Evolutionary conservation across 2,888 invertebrate genomes (phyloP).

Genomic region (Drosophila borealis): DNA sequence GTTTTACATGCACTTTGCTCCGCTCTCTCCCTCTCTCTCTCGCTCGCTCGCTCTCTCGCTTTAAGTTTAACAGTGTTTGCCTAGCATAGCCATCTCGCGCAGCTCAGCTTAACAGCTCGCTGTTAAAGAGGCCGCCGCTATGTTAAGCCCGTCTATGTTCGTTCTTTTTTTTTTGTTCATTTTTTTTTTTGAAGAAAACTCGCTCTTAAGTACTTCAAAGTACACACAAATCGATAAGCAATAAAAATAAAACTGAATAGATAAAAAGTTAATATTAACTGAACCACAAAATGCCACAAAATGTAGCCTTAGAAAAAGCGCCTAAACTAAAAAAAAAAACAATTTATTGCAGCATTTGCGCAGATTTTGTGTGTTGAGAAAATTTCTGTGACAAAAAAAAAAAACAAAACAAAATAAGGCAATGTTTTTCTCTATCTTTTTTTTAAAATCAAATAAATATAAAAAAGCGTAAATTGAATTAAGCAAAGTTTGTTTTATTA

Average conservation of each 20-base stretch:
- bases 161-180: background rate
- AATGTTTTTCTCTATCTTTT: slow-evolving; percentile 47
- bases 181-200: background rate
- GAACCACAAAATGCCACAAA: slow-evolving; percentile 31
- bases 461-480: slow-evolving; percentile 18
- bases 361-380: slow-evolving; percentile 43
- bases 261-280: background rate
- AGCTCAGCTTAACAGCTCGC: slow-evolving; percentile 12
- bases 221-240: slow-evolving; percentile 8
- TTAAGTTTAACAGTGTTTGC: slow-evolving; percentile 8
- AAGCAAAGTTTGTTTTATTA: slow-evolving; percentile 2
- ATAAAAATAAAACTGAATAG: slow-evolving; percentile 19
- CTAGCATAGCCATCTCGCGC: slow-evolving; percentile 8
- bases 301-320: slow-evolving; percentile 68
- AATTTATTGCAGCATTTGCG: slow-evolving; percentile 31
- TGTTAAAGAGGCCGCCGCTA: slow-evolving; percentile 26
- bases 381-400: slow-evolving; percentile 31
- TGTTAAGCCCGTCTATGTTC: slow-evolving; percentile 16
- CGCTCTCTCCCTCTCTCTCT: slow-evolving; percentile 1
- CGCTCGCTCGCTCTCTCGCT: background rate
- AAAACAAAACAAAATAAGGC: slow-evolving; percentile 9
- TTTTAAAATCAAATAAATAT: slow-evolving; percentile 23
- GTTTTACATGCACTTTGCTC: slow-evolving; percentile 24
- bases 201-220: slow-evolving; percentile 11
- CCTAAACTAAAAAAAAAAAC: slow-evolving; percentile 39